Conservation (phyloP, 1,140 invertebrate species). For the Dicyema japonicum region DNA sequence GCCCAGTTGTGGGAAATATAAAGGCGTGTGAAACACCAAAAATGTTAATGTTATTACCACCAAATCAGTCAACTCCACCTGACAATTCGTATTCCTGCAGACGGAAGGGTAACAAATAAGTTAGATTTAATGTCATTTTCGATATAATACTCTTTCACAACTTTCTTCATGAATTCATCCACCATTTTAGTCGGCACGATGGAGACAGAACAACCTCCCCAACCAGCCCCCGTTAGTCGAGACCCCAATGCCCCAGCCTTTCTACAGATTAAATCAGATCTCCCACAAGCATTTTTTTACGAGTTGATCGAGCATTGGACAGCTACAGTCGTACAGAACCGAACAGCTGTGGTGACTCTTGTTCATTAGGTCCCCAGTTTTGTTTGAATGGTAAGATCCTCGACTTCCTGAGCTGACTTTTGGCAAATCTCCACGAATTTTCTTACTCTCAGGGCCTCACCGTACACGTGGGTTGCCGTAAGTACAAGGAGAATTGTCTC, state of each 20-base stretch:
- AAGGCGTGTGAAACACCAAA: no score
- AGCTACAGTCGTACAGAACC: conserved; percentile 64
- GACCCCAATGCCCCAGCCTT: conserved; percentile 38
- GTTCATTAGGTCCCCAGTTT: conserved; percentile 48
- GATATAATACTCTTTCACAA: conserved; percentile 36
- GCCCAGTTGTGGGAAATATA: no score
- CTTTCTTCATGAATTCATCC: conserved; percentile 30
- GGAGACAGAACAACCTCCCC: conserved; percentile 76
- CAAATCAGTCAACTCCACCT: no score
- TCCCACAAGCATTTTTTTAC: conserved; percentile 34
- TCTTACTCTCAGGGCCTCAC: conserved; percentile 34
- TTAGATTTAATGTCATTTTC: no score
- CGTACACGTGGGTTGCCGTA: conserved; percentile 59
- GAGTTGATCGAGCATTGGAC: conserved; percentile 45
- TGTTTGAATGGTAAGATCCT: conserved; percentile 17
- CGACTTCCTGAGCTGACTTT: conserved; percentile 5
- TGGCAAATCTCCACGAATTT: conserved; percentile 35
- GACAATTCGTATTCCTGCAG: no score
- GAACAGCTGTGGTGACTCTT: conserved; percentile 49
- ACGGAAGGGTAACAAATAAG: no score
- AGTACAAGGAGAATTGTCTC: conserved; percentile 35
- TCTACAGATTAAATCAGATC: conserved; percentile 6
- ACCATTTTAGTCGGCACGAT: conserved; percentile 33
- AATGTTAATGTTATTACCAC: no score
- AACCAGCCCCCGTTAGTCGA: conserved; percentile 55